Conservation (phyloP, 2,113 vertebrate species). For the Tangachromis dhanisi region DNA sequence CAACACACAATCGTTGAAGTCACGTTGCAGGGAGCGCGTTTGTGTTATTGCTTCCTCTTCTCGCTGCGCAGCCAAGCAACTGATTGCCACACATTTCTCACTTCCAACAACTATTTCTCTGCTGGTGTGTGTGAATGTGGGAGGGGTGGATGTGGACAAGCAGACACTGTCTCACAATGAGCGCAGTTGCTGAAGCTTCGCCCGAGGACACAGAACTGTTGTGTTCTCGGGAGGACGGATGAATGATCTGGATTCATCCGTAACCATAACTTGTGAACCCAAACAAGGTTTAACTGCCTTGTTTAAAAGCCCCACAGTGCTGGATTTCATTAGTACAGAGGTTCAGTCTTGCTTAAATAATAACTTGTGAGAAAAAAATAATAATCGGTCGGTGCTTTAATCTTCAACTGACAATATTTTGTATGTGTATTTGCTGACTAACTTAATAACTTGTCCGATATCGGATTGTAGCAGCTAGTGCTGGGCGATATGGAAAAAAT, state of each 20-base stretch:
- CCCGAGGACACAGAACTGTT: neutral
- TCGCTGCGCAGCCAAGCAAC: neutral
- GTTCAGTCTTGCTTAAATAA: neutral
- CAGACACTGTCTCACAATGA: neutral
- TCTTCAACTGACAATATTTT: neutral
- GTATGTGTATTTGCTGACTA: neutral
- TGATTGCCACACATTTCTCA: neutral
- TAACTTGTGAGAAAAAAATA: neutral
- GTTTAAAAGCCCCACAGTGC: neutral
- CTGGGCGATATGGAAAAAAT: neutral
- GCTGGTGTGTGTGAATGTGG: neutral
- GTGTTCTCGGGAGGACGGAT: neutral
- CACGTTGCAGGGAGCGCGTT: neutral
- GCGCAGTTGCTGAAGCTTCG: neutral
- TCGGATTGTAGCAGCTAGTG: neutral
- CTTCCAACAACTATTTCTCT: neutral
- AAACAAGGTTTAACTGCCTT: neutral
- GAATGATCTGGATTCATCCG: neutral
- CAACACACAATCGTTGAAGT: neutral
- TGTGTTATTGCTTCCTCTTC: neutral
- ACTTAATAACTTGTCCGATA: neutral
- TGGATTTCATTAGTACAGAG: neutral
- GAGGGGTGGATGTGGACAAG: neutral
- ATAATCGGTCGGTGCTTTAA: neutral
- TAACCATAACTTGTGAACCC: neutral